Base-by-base conservation (phyloP, 1,140 invertebrate genomes). In the Pantala flavescens region DNA sequence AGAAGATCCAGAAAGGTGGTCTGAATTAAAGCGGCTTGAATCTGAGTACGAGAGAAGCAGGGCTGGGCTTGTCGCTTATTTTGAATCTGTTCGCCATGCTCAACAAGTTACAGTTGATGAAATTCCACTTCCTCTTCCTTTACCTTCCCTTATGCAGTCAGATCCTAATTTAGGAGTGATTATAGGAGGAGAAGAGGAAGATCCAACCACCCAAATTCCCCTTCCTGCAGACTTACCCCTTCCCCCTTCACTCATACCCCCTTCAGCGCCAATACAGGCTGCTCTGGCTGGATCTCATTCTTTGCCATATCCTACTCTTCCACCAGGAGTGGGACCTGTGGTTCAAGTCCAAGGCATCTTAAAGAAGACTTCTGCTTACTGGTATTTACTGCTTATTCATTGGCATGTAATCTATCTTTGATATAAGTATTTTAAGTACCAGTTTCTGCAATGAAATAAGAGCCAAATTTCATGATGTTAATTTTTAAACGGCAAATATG, bases 1-100 rank as follows among this genome's bases (percentile, higher is more conserved):
- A 87, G 97, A 99, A 85, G 96, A 98, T 83, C 92, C 93, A 74
- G 94, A 97, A 77, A 94, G 95, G 82, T 97, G 93, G 88, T 86
- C 90, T 16, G 96, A 98, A 78, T 83, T 99, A 14, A 96, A 94
- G 81, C 89, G 93, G 76, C 91, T 95, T 81, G 91, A 98, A 83
- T 87, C 89, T 75, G 96, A 98, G 76, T 98, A 99, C 86, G 95
- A 98, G 81, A 92, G 93, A 80, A 89, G 94, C 80, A 84, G 93
- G 80, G 88, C 89, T 80, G 90, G 95, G 81, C 84, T 97, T 72
- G 91, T 97, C 71, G 90, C 93, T 49, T 97, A 96, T 84, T 98
- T 92, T 85, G 96, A 98, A 82, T 95, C 96, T 76, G 96, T 98
- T 0, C 89, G 91, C 80, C 93, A 94, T 85, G 96, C 97, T 11